phyloP scores from a whole-genome alignment of 2,113 vertebrate genomes.

The Thryonomys swinderianus region DNA sequence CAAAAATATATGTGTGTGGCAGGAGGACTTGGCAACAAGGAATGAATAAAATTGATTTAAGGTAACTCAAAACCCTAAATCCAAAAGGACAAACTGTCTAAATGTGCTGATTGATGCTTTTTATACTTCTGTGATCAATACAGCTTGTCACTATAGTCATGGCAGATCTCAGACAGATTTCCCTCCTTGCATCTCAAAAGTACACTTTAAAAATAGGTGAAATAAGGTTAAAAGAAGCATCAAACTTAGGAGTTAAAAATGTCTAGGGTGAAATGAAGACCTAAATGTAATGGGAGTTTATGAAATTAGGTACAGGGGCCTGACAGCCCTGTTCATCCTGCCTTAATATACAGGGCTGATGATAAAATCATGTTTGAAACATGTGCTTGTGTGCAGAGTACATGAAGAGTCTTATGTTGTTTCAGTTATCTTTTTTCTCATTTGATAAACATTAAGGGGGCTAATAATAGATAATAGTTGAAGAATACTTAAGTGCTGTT shows the following conservation, averaged over 20 bases:
- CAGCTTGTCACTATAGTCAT: background rate
- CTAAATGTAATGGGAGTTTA: background rate
- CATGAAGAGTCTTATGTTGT: background rate
- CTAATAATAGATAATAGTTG: background rate
- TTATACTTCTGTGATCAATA: background rate
- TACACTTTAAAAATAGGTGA: background rate
- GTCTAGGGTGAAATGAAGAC: background rate
- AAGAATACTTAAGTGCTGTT: background rate
- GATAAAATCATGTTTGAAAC: background rate
- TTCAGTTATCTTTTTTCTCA: background rate
- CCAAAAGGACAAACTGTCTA: background rate
- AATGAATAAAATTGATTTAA: background rate
- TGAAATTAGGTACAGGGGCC: background rate
- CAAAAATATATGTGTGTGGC: background rate
- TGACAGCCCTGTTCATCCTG: background rate
- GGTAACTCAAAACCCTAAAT: constrained; percentile 24
- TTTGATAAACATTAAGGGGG: background rate
- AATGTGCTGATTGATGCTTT: constrained; percentile 2
- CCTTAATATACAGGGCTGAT: background rate
- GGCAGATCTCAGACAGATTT: background rate
- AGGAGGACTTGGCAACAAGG: background rate
- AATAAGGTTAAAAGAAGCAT: background rate
- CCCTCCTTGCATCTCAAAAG: background rate
- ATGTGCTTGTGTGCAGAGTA: background rate
- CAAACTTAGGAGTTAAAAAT: background rate